Conservation (phyloP, 2,797 vertebrate species). For the Orestias chungarensis region DNA sequence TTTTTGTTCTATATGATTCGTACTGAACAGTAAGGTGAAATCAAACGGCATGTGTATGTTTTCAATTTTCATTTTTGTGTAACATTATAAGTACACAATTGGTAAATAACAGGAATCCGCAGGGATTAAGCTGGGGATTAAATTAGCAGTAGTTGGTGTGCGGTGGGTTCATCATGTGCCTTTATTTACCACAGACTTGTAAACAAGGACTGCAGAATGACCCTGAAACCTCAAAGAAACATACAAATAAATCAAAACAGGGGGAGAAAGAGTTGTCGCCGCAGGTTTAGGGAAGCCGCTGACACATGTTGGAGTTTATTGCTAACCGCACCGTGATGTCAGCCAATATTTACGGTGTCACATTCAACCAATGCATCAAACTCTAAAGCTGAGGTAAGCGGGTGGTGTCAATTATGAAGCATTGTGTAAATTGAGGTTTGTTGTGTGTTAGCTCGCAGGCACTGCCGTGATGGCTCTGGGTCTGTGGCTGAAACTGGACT, state of each 20-base stretch:
- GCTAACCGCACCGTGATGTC: background rate
- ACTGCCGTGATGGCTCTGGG: conserved; percentile 91
- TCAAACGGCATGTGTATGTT: background rate
- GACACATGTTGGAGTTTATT: background rate
- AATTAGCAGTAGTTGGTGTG: background rate
- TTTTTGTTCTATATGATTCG: background rate
- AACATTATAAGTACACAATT: background rate
- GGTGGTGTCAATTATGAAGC: background rate
- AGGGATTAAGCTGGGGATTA: background rate
- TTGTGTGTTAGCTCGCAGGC: conserved; percentile 86
- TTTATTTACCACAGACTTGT: background rate
- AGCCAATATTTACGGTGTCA: background rate
- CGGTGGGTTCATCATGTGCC: background rate
- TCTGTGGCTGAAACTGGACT: conserved; percentile 94
- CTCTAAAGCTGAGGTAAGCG: conserved; percentile 1
- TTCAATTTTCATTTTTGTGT: background rate
- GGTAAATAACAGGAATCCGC: background rate
- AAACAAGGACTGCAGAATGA: background rate
- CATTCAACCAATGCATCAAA: background rate
- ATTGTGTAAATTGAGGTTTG: background rate
- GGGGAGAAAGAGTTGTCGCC: conserved; percentile 12
- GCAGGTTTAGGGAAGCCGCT: conserved; percentile 11
- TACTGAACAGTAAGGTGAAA: background rate
- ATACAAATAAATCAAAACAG: background rate
- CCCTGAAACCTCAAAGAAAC: background rate